Conservation (phyloP, 2,113 vertebrate species). For the Podilymbus podiceps region DNA sequence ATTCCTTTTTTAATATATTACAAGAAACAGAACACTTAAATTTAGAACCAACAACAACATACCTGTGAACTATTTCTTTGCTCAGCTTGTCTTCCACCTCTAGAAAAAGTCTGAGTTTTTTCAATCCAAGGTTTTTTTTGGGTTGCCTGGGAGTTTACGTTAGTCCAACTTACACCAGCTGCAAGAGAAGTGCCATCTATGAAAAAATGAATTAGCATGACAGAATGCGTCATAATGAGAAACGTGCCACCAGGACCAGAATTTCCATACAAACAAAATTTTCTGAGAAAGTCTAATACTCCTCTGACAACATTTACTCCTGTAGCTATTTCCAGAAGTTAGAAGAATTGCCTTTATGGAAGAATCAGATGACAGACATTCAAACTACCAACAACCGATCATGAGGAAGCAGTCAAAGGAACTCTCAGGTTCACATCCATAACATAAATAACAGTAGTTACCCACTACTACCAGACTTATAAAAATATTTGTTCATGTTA, state of each 20-base stretch:
- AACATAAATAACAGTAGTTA: background rate
- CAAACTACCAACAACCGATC: background rate
- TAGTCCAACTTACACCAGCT: constrained; percentile 83
- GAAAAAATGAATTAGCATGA: background rate
- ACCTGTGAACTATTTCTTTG: constrained; percentile 88
- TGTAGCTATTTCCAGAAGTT: background rate
- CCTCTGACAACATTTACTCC: background rate
- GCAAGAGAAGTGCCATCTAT: constrained; percentile 13
- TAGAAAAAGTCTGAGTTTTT: constrained; percentile 80
- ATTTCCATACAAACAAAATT: background rate
- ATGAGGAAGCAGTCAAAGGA: background rate
- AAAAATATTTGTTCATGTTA: background rate
- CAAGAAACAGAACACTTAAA: background rate
- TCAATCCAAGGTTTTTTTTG: constrained; percentile 89
- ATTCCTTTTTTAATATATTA: background rate
- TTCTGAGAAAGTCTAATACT: background rate
- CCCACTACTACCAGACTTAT: background rate
- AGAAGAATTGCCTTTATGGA: background rate
- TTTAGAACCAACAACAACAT: background rate
- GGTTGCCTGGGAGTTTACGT: constrained; percentile 84
- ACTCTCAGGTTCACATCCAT: background rate
- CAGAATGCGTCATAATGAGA: background rate
- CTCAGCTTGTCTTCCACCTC: constrained; percentile 84
- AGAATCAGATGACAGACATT: background rate
- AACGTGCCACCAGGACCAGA: background rate